A percentile compares a stretch with the other conserved stretches of the same genome.
These are phyloP conservation scores for Zaprionus nigranus DNA, from an alignment of 1,140 invertebrate species.

Conservation along the genomic window DNA sequence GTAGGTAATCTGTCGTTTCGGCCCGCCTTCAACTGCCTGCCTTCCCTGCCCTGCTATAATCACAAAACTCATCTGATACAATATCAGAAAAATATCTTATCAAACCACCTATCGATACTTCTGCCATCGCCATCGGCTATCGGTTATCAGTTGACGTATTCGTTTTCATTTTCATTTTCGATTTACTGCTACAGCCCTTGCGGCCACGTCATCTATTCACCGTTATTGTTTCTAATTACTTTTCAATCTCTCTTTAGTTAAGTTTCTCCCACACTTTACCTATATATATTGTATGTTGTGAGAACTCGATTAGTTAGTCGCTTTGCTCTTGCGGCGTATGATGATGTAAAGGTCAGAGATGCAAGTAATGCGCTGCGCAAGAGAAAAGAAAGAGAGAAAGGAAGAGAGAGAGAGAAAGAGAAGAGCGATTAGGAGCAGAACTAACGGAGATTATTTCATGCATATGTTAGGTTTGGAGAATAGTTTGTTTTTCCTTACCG, in stretches of 20 bases:
- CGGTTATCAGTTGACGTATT: constrained; percentile 39
- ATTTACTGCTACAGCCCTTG: constrained; percentile 7
- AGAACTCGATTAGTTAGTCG: constrained; percentile 1
- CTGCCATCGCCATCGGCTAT: constrained; percentile 20
- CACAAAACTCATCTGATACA: constrained; percentile 50
- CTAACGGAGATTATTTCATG: neutral
- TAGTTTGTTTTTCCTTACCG: neutral
- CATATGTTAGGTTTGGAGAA: neutral
- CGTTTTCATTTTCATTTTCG: constrained; percentile 52
- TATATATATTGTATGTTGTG: neutral
- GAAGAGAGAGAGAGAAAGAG: neutral
- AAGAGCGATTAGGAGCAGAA: neutral
- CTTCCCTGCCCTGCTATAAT: constrained; percentile 33
- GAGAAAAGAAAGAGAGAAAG: neutral
- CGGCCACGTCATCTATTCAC: constrained; percentile 14
- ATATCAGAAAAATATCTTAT: neutral
- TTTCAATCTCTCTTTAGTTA: neutral
- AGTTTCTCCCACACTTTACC: neutral
- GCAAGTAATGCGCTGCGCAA: constrained; percentile 56
- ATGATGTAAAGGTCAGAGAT: constrained; percentile 53
- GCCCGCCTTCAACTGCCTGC: constrained; percentile 6
- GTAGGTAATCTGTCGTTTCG: constrained; percentile 43
- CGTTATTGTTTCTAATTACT: constrained; percentile 25
- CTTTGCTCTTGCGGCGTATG: neutral
- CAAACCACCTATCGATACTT: too few species aligned